These are phyloP conservation scores for Carassius carassius DNA, from an alignment of 2,113 vertebrate genomes.

Conservation along the genomic window DNA sequence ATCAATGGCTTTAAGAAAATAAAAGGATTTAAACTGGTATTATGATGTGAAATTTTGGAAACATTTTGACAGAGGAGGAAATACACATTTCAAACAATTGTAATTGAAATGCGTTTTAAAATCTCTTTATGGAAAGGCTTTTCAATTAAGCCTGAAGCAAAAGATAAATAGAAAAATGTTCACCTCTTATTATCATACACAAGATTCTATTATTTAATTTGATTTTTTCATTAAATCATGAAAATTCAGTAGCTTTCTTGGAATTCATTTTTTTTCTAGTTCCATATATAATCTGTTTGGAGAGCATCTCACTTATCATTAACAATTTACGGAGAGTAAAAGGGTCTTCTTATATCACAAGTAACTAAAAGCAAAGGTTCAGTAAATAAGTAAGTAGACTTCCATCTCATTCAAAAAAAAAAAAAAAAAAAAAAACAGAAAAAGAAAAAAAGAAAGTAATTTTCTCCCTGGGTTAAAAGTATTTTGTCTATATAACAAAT, in stretches of 20 bases:
- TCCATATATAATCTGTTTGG: neutral
- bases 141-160: neutral
- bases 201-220: neutral
- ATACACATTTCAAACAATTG: neutral
- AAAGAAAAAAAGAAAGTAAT: neutral
- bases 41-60: neutral
- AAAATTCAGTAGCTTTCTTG: neutral
- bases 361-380: neutral
- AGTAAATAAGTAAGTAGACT: slow-evolving; percentile 18
- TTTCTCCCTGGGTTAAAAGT: neutral
- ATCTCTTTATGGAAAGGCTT: neutral
- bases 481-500: neutral
- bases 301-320: neutral
- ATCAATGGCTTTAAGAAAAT: neutral
- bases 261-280: neutral
- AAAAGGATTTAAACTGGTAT: neutral
- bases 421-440: too few species aligned
- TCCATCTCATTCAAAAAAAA: neutral
- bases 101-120: neutral
- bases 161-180: neutral
- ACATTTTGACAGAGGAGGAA: neutral
- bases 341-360: slow-evolving; percentile 9
- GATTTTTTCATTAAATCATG: neutral
- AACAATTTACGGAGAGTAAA: slow-evolving; percentile 10
- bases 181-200: neutral